Evolutionary conservation across 2,113 vertebrate genomes (phyloP), one percentile per base, ranked within the genome.

Genomic region (Macrotis lagotis): DNA sequence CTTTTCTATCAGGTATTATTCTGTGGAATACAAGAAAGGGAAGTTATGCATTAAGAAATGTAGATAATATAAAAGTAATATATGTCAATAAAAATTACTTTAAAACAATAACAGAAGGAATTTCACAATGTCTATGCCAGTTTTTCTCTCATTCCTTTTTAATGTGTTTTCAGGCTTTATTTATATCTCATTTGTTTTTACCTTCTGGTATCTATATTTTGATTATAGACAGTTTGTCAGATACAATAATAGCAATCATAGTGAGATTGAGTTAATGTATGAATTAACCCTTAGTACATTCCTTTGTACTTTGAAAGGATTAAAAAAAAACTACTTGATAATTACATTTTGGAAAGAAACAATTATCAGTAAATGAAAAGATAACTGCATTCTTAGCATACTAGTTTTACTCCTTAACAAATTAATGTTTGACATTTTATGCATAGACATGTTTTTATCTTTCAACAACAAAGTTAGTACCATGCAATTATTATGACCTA

Each of bases 351-450:
- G 93, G 97, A 97, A 97, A 52, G 90, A 97, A 97, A 97, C 97
- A 97, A 97, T 96, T 97, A 95, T 98, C 96, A 98, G 97, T 98
- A 98, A 98, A 98, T 98, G 97, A 98, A 97, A 96, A 96, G 90
- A 48, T 31, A 31, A 48, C 52, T 89, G 90, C 88, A 91, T 96
- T 94, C 96, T 96, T 96, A 96, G 95, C 92, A 88, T 92, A 19
- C 44, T 22, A 74, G 37, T 16, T 74, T 74, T 74, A n/a, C 16
- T 74, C n/a, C 16, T 44, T 74, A 74, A 74, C 28, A 74, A n/a
- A 44, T 74, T 22, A n/a, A 74, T 44, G 66, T 74, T 74, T 74
- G 37, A 74, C n/a, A 74, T 44, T 74, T 74, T 16, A 74, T 22
- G 22, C 11, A 37, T 10, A 59, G 37, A 44, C 6, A 66, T 66